Evolutionary conservation across 2,888 invertebrate species (phyloP).

Genomic region (Cabera pusaria): DNA sequence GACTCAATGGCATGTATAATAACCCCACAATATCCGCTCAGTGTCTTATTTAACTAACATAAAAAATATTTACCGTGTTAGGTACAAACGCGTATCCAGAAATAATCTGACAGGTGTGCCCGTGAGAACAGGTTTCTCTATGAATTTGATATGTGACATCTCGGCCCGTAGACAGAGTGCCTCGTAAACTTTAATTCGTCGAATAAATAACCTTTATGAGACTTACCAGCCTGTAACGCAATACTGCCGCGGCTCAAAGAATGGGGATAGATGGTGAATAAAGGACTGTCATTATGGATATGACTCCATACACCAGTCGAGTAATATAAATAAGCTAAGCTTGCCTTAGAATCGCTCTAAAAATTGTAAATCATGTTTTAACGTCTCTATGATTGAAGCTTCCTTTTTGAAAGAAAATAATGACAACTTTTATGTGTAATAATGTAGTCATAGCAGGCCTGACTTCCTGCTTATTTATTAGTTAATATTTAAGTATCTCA

Average conservation of each 20-base stretch:
- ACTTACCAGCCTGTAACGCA: conserved; percentile 64
- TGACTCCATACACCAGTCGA: conserved; percentile 45
- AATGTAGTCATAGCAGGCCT: no score
- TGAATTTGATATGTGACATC: conserved; percentile 70
- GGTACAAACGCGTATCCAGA: conserved; percentile 50
- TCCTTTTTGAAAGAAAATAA: no score
- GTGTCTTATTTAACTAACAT: conserved; percentile 38
- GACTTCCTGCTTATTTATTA: no score
- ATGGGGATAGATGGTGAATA: conserved; percentile 54
- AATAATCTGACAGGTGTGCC: conserved; percentile 68
- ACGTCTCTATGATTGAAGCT: no score
- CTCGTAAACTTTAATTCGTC: conserved; percentile 70
- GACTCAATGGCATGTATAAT: conserved; percentile 39
- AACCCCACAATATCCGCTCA: conserved; percentile 31
- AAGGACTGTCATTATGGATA: conserved; percentile 60
- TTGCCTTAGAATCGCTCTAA: no score
- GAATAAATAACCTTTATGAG: conserved; percentile 68
- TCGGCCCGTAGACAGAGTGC: conserved; percentile 61
- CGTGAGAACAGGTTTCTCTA: conserved; percentile 58
- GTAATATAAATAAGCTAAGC: no score
- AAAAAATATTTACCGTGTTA: conserved; percentile 51
- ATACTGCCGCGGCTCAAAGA: conserved; percentile 50
- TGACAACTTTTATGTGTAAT: no score
- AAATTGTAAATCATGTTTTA: no score
- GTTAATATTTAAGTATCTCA: not conserved